phyloP scores from a whole-genome alignment of 1,140 invertebrate species.

The Drosophila repletoides region DNA sequence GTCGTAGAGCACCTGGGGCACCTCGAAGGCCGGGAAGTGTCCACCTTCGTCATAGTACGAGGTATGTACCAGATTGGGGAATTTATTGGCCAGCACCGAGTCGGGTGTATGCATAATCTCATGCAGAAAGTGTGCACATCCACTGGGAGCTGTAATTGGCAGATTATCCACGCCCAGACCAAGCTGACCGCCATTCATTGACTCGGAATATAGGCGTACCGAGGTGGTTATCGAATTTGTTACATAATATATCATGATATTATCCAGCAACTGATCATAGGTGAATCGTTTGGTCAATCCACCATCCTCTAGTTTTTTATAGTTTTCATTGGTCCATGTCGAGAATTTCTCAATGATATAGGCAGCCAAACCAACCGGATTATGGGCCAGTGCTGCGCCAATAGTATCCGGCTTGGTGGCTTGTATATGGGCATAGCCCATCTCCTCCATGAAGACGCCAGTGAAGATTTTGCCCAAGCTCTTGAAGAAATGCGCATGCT shows the following conservation, averaged over 20 bases:
- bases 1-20: conserved; percentile 87
- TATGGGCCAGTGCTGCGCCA: conserved; percentile 85
- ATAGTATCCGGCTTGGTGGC: conserved; percentile 95
- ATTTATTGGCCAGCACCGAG: conserved; percentile 85
- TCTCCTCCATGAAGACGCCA: conserved; percentile 86
- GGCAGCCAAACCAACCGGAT: conserved; percentile 89
- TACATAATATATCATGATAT: conserved; percentile 94
- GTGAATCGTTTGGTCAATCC: conserved; percentile 86
- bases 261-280: conserved; percentile 91
- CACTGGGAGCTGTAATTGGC: conserved; percentile 85
- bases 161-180: conserved; percentile 84
- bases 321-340: conserved; percentile 87
- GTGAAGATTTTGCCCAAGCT: conserved; percentile 84
- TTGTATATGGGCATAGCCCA: conserved; percentile 93
- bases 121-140: conserved; percentile 86
- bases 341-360: conserved; percentile 95
- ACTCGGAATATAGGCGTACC: conserved; percentile 89
- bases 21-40: conserved; percentile 93
- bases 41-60: conserved; percentile 87
- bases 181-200: conserved; percentile 81
- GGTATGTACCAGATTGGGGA: conserved; percentile 86
- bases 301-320: conserved; percentile 86
- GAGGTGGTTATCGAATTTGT: conserved; percentile 90
- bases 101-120: conserved; percentile 86
- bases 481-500: conserved; percentile 85